phyloP scores from a whole-genome alignment of 2,888 invertebrate genomes.

The Steinernema carpocapsae region DNA sequence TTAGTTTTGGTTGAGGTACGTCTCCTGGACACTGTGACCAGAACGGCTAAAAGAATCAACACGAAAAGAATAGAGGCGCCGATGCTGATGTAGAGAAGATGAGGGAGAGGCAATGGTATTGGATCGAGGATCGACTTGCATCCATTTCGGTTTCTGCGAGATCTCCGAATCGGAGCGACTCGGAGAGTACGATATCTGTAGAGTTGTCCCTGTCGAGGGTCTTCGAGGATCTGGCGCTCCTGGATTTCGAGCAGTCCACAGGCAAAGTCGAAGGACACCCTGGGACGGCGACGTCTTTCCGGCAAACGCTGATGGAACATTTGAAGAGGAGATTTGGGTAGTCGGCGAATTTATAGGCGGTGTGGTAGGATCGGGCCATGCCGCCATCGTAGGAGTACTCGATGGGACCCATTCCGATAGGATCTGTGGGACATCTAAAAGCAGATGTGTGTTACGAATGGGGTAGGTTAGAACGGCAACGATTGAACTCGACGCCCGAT shows the following conservation, averaged over 20 bases:
- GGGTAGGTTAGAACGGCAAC: no score
- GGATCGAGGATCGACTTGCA: background rate
- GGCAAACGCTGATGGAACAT: constrained; percentile 37
- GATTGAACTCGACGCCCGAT: no score
- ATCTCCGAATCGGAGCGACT: constrained; percentile 15
- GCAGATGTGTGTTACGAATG: no score
- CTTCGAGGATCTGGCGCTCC: background rate
- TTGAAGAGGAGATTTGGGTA: constrained; percentile 41
- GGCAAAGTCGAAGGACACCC: constrained; percentile 4
- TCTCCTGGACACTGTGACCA: background rate
- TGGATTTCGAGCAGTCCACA: constrained; percentile 5
- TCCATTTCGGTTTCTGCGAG: background rate
- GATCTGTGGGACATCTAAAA: constrained; percentile 32
- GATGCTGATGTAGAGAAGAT: background rate
- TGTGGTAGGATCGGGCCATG: constrained; percentile 33
- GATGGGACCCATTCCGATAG: constrained; percentile 30
- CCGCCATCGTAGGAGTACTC: constrained; percentile 49
- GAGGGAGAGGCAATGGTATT: constrained; percentile 1
- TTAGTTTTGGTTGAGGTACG: background rate
- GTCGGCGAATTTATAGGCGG: constrained; percentile 42
- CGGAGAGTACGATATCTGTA: constrained; percentile 5
- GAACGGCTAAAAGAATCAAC: background rate
- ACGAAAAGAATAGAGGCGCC: background rate
- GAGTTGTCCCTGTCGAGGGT: background rate
- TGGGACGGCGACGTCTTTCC: constrained; percentile 30